Base-by-base conservation (phyloP, 2,113 vertebrate species). In the Chroicocephalus ridibundus region DNA sequence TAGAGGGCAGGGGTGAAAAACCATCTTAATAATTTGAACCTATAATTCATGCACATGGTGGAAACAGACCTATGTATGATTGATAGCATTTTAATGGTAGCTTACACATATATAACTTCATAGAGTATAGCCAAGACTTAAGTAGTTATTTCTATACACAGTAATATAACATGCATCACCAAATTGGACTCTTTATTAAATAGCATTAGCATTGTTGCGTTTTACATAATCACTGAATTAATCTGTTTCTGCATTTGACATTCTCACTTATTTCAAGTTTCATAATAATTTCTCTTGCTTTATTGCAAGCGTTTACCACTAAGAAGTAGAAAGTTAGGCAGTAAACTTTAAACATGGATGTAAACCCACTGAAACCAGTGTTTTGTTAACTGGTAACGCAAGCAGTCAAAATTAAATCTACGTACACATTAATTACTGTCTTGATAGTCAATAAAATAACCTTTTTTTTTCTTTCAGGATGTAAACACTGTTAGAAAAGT, bases 401-500 rank as follows among this genome's bases (percentile, higher is more conserved):
- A 65, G 31, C 60, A 60, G 51, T 58, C 70, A 86, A 76, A 69
- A 69, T 52, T 15, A 91, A 61, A 77, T 29, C n/a, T 65, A n/a
- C 60, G 70, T 65, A 87, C 58, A 82, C 11, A 70, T 54, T 68
- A 19, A 79, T 58, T 93, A 49, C 36, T 60, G 57, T 32, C 15
- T 91, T 47, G 26, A 54, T 87, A 38, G 32, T 93, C 84, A 86
- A 96, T 69, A 84, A 62, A 93, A 87, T 91, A 84, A 52, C 27
- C 70, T 65, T 60, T 76, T 17, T 60, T 17, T 79, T 66, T 79
- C 16, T 97, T 94, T 38, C 82, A 97, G 96, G 96, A 97, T 69
- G 97, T 97, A 95, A 94, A 97, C 82, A 95, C 93, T 84, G 80
- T 97, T 79, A 97, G 97, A 92, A 95, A 97, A 94, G 87, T 93